Evolutionary conservation across 1,140 invertebrate species (phyloP).

Genomic region (Ostrea denselamellosa): DNA sequence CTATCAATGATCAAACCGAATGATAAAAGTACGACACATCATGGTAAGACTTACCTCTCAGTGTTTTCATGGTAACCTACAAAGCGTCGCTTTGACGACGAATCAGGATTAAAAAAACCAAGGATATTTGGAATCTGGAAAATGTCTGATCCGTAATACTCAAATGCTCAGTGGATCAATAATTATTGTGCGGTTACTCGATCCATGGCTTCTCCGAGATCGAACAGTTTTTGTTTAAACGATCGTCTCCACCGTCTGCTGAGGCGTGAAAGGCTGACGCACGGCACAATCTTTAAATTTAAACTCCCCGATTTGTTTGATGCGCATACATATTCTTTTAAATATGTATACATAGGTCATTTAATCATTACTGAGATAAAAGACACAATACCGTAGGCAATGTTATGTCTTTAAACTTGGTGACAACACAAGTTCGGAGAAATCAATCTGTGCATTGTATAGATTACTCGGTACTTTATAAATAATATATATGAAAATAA

Average conservation of each 20-base stretch:
- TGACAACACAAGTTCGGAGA: neutral
- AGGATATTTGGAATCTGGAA: neutral
- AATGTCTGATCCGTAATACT: neutral
- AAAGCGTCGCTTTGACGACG: neutral
- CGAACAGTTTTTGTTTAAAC: slow-evolving; percentile 12
- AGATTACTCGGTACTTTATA: too few relatives aligned
- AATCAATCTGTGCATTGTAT: too few relatives aligned
- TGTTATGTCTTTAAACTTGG: neutral
- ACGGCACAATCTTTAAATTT: neutral
- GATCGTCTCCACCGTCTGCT: neutral
- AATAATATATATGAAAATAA: too few relatives aligned
- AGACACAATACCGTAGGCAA: neutral
- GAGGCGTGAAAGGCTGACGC: slow-evolving; percentile 15
- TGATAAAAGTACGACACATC: neutral
- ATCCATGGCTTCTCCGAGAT: neutral
- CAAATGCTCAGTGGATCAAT: neutral
- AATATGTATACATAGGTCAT: neutral
- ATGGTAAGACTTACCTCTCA: neutral
- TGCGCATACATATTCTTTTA: neutral
- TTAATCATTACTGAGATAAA: neutral
- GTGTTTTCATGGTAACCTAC: neutral
- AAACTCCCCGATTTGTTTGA: neutral
- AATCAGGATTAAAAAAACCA: neutral
- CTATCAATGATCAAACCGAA: neutral
- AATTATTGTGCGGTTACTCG: neutral